A percentile compares a stretch with the other conserved stretches of the same genome.
Evolutionary conservation across 2,113 vertebrate genomes (phyloP).

Genomic region (Myxocyprinus asiaticus): DNA sequence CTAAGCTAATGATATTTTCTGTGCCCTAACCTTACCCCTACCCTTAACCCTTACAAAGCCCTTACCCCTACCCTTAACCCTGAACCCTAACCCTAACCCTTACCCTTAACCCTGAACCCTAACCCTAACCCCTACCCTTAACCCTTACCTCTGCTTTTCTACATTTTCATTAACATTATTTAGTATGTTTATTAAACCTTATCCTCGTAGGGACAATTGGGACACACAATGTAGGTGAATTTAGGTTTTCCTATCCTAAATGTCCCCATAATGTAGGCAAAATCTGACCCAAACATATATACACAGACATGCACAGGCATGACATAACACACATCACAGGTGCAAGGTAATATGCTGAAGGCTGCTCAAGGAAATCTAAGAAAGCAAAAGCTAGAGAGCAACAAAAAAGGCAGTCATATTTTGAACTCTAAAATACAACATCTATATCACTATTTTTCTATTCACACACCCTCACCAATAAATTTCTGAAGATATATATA

Average conservation of each 20-base stretch:
- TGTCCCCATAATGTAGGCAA: neutral
- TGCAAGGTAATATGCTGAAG: neutral
- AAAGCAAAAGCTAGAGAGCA: neutral
- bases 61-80: too few relatives aligned
- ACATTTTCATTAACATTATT: neutral
- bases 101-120: too few relatives aligned
- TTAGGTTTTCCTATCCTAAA: too few relatives aligned
- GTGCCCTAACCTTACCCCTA: too few relatives aligned
- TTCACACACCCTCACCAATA: neutral
- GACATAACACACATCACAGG: slow-evolving; percentile 25
- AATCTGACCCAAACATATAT: neutral
- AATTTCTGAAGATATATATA: neutral
- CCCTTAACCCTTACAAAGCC: too few relatives aligned
- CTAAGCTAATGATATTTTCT: too few relatives aligned
- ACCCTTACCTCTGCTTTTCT: neutral
- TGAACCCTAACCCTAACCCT: neutral
- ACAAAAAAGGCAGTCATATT: neutral
- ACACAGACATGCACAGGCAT: neutral
- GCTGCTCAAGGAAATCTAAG: neutral
- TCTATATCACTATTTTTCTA: neutral
- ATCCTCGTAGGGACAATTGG: neutral
- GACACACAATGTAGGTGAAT: too few relatives aligned
- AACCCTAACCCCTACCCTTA: neutral
- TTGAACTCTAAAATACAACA: neutral
- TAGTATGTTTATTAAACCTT: neutral